Conservation (phyloP, 2,797 vertebrate genomes). For the Macrochelys suwanniensis region DNA sequence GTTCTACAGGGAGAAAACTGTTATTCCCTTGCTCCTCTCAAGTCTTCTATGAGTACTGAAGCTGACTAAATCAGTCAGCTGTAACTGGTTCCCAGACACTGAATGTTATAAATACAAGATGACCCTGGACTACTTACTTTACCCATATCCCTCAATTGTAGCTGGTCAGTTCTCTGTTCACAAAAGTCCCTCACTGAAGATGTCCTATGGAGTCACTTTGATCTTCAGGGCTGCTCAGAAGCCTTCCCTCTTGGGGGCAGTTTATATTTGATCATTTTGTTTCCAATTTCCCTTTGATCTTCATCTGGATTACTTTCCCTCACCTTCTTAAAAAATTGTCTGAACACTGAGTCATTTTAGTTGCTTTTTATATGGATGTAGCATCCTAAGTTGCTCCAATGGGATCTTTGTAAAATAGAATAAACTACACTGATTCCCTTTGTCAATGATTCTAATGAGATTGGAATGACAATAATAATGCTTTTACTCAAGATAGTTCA, state of each 20-base stretch:
- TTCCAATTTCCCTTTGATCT: neutral
- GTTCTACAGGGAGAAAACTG: too few relatives aligned
- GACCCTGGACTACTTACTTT: neutral
- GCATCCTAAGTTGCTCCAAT: neutral
- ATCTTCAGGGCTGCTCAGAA: neutral
- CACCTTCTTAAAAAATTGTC: neutral
- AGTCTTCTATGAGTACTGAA: neutral
- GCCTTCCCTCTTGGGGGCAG: neutral
- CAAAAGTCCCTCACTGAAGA: neutral
- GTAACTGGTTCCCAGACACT: neutral
- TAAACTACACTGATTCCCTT: fast-evolving
- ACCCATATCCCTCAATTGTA: fast-evolving
- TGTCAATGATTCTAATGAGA: neutral
- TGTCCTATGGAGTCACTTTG: fast-evolving
- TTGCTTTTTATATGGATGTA: fast-evolving
- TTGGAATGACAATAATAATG: neutral
- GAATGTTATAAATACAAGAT: neutral
- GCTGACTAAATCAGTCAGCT: neutral
- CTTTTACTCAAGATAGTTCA: neutral
- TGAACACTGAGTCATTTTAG: neutral
- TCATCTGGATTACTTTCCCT: neutral
- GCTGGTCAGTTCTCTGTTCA: neutral
- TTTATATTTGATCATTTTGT: neutral
- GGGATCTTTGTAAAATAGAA: fast-evolving
- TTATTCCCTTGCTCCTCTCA: too few relatives aligned